Evolutionary conservation across 2,888 invertebrate species (phyloP).

Genomic region (Venustoraphidia nigricollis): DNA sequence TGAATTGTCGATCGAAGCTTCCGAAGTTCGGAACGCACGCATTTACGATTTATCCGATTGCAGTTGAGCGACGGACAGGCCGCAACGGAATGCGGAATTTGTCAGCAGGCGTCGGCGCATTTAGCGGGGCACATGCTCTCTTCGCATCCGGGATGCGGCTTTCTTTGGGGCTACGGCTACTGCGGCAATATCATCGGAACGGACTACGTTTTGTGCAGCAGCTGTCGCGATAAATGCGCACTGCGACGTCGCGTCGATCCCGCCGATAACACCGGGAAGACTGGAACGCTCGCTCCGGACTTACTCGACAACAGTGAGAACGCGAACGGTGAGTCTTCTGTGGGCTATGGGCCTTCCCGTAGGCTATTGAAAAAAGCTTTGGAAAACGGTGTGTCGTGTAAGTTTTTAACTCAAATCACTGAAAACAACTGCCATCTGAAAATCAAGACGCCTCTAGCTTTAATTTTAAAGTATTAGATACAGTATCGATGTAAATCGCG

Average conservation of each 20-base stretch:
- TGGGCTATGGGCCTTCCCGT: too few relatives aligned
- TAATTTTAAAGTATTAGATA: too few relatives aligned
- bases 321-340: neutral
- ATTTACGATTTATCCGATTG: too few relatives aligned
- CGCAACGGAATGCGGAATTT: constrained; percentile 28
- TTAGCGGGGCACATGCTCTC: constrained; percentile 31
- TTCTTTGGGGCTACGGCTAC: constrained; percentile 28
- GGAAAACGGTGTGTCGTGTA: too few relatives aligned
- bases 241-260: constrained; percentile 4
- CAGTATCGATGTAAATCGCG: too few relatives aligned
- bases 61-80: constrained; percentile 5
- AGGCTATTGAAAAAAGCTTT: too few relatives aligned
- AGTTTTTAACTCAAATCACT: too few relatives aligned
- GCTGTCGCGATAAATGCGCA: constrained; percentile 32
- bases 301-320: constrained; percentile 21
- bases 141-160: constrained; percentile 39
- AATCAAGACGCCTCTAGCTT: too few relatives aligned
- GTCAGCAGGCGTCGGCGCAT: constrained; percentile 26
- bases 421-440: too few relatives aligned
- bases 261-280: too few relatives aligned
- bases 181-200: constrained; percentile 33
- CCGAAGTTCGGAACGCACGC: too few relatives aligned
- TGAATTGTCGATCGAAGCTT: too few relatives aligned
- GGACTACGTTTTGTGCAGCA: constrained; percentile 33
- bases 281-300: constrained; percentile 22